Conservation (phyloP, 1,140 invertebrate genomes). For the Eciton burchellii region DNA sequence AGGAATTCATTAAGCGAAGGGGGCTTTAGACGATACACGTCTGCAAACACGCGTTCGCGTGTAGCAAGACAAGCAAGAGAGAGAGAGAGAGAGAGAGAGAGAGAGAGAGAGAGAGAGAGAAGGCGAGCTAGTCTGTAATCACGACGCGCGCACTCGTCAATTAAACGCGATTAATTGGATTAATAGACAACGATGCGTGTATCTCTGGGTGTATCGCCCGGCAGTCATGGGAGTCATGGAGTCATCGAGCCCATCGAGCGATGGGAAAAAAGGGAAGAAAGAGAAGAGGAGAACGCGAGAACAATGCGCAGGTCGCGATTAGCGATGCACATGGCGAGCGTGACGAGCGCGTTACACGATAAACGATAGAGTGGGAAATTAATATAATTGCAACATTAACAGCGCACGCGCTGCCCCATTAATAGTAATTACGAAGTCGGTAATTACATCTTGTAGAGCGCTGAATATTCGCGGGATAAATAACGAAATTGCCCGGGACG, state of each 20-base stretch:
- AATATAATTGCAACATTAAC: conserved; percentile 44
- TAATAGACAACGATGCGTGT: too few species aligned
- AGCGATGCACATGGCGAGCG: background rate
- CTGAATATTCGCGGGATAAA: conserved; percentile 11
- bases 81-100: too few species aligned
- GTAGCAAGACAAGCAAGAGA: background rate
- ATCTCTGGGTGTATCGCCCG: too few species aligned
- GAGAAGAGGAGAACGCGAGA: conserved; percentile 9
- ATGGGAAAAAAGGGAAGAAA: background rate
- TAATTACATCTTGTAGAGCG: conserved; percentile 35
- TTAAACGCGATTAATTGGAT: too few species aligned
- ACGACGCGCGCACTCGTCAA: conserved; percentile 2
- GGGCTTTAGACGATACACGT: too few species aligned
- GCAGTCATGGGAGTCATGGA: too few species aligned
- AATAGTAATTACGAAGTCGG: conserved; percentile 38
- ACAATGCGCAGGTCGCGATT: conserved; percentile 39
- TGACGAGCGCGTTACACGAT: background rate
- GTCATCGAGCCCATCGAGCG: too few species aligned
- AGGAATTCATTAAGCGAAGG: background rate
- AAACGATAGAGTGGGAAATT: conserved; percentile 27
- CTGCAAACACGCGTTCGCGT: background rate
- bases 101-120: too few species aligned
- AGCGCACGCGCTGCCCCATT: conserved; percentile 3
- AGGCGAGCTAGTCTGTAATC: conserved; percentile 36
- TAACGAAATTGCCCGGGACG: background rate